These are phyloP conservation scores for Phthorimaea operculella DNA, from an alignment of 1,140 invertebrate species.

Conservation along the genomic window DNA sequence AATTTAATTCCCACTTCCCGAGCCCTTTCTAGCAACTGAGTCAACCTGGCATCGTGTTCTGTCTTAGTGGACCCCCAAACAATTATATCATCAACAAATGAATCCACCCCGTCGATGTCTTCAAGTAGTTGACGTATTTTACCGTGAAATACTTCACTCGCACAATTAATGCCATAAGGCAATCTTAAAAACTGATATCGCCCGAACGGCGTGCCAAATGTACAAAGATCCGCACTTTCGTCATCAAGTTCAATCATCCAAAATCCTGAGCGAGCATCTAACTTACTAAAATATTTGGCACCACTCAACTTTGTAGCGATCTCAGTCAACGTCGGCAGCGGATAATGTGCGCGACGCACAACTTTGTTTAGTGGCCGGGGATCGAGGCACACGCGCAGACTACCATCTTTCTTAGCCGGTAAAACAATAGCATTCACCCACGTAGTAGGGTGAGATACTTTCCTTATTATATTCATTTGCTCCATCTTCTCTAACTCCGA, in stretches of 20 bases:
- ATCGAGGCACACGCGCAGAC: slow-evolving; percentile 46
- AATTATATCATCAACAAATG: slow-evolving; percentile 38
- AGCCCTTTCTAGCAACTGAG: slow-evolving; percentile 34
- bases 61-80: slow-evolving; percentile 25
- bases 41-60: slow-evolving; percentile 35
- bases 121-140: slow-evolving; percentile 23
- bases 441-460: slow-evolving; percentile 38
- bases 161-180: slow-evolving; percentile 39
- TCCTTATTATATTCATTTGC: slow-evolving; percentile 9
- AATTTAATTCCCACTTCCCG: slow-evolving; percentile 29
- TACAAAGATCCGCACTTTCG: slow-evolving; percentile 29
- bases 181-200: slow-evolving; percentile 30
- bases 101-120: slow-evolving; percentile 21
- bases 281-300: slow-evolving; percentile 4
- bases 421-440: slow-evolving; percentile 42
- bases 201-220: slow-evolving; percentile 37
- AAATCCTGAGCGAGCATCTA: slow-evolving; percentile 45
- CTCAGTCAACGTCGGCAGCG: slow-evolving; percentile 6
- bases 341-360: slow-evolving; percentile 6
- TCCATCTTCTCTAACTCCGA: slow-evolving; percentile 24
- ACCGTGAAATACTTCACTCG: slow-evolving; percentile 33
- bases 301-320: neutral
- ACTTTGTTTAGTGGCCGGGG: slow-evolving; percentile 40
- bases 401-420: slow-evolving; percentile 37
- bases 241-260: slow-evolving; percentile 46